Percentiles rank a stretch among this genome's conserved stretches.
Evolutionary conservation across 2,888 invertebrate genomes (phyloP).

Genomic region (Heliconius sara): DNA sequence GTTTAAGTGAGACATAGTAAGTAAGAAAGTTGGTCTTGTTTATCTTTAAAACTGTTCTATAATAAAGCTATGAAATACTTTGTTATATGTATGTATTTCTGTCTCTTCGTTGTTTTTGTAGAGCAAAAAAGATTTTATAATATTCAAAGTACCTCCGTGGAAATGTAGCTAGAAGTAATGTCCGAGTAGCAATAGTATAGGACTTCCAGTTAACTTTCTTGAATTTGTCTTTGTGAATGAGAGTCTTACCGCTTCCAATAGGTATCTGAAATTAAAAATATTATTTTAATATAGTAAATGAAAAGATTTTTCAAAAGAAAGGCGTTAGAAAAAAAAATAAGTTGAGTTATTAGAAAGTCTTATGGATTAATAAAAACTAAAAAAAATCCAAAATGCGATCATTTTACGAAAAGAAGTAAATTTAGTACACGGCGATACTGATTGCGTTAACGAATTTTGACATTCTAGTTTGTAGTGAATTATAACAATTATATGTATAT

Average conservation of each 20-base stretch:
- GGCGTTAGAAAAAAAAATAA: neutral
- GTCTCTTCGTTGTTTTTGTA: no score
- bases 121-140: neutral
- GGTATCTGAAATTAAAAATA: constrained; percentile 61
- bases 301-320: neutral
- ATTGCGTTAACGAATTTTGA: neutral
- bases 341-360: neutral
- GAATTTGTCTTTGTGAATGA: constrained; percentile 69
- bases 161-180: constrained; percentile 76
- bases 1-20: no score
- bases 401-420: no score
- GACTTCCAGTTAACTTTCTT: constrained; percentile 77
- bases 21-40: no score
- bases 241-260: constrained; percentile 76
- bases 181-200: constrained; percentile 77
- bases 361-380: neutral
- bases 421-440: no score
- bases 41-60: no score
- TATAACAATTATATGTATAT: neutral
- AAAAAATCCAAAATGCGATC: no score
- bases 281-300: neutral
- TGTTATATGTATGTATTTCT: neutral
- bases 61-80: no score
- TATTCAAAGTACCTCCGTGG: constrained; percentile 65
- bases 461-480: neutral